A percentile compares a stretch with the other conserved stretches of the same genome.
Conservation (phyloP, 2,888 invertebrate species). For the Nyleta sp. region DNA sequence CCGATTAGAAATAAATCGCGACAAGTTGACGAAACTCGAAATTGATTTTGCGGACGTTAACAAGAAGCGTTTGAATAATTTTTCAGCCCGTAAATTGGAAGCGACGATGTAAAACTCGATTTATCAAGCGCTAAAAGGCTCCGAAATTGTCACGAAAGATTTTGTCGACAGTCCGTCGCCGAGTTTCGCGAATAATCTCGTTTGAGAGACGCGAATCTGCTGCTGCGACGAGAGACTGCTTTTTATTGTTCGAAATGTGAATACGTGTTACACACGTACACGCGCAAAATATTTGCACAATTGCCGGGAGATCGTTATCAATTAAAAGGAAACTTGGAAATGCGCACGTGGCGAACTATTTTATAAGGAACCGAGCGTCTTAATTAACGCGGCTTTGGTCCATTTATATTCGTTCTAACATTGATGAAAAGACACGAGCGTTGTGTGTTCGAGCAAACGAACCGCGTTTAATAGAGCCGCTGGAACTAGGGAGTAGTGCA, state of each 20-base stretch:
- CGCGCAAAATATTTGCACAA: constrained; percentile 22
- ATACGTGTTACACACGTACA: background rate
- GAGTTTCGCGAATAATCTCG: too few species aligned
- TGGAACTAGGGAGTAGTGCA: constrained; percentile 49
- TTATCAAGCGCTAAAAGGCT: too few species aligned
- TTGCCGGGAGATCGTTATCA: constrained; percentile 24
- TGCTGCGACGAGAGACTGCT: too few species aligned
- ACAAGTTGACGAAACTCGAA: too few species aligned
- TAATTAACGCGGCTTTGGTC: constrained; percentile 21
- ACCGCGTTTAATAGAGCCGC: constrained; percentile 47
- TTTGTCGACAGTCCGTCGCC: too few species aligned
- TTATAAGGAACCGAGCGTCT: constrained; percentile 12
- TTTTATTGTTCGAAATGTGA: background rate
- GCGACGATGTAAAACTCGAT: too few species aligned
- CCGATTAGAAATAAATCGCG: too few species aligned
- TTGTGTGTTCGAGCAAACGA: constrained; percentile 33
- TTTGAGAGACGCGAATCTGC: too few species aligned
- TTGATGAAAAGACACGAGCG: constrained; percentile 34
- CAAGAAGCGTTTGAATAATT: too few species aligned
- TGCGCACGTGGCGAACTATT: constrained; percentile 13
- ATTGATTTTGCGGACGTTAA: too few species aligned
- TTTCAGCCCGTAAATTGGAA: too few species aligned
- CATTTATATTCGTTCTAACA: constrained; percentile 18
- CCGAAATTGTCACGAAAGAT: too few species aligned
- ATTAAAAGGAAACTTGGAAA: constrained; percentile 28